Evolutionary conservation across 2,888 invertebrate genomes (phyloP), one percentile per base, ranked within the genome.

Genomic region (Enchytraeus crypticus): DNA sequence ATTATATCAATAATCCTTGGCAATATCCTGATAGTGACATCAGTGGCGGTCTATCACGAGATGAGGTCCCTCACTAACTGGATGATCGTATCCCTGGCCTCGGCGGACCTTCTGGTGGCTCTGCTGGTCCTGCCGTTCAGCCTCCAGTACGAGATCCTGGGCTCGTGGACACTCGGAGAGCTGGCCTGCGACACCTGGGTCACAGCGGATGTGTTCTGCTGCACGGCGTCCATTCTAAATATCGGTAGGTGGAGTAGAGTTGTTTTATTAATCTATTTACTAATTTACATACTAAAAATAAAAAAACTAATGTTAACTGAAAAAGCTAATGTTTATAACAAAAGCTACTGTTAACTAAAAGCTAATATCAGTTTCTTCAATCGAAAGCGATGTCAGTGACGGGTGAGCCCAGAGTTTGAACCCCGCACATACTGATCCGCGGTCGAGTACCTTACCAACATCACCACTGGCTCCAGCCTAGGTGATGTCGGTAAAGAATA

Each of bases 61-160:
- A 78, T 78, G 78, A 66, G 77, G 51, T 79, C 78, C 0, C 74
- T 78, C 65, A 78, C 78, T 5, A 78, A 78, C 67, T 73, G 76
- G 47, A 64, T 78, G 53, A 72, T 78, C 26, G 74, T 75, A 5
- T 79, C 79, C 38, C 66, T 78, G 47, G 79, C 79, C 2, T 74
- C 74, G 2, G 77, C 78, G 4, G 77, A 77, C 57, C 51, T 71
- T 11, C 60, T 71, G 5, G 78, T 78, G 30, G 78, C 78, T 5
- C 55, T 78, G 23, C 63, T 78, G n/a, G 76, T 78, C 14, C 72
- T 77, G 71, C 78, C 78, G 5, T 66, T 79, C 61, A 74, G 76
- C 30, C 69, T 79, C 14, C 66, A 77, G 54, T 73, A 76, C 45
- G 66, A 67, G 61, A 47, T 69, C 23, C 34, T 54, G 21, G 55